Evolutionary conservation across 2,888 invertebrate genomes (phyloP), one percentile per base, ranked within the genome.

Genomic region (Pseudococcus jackbeardsleyi): DNA sequence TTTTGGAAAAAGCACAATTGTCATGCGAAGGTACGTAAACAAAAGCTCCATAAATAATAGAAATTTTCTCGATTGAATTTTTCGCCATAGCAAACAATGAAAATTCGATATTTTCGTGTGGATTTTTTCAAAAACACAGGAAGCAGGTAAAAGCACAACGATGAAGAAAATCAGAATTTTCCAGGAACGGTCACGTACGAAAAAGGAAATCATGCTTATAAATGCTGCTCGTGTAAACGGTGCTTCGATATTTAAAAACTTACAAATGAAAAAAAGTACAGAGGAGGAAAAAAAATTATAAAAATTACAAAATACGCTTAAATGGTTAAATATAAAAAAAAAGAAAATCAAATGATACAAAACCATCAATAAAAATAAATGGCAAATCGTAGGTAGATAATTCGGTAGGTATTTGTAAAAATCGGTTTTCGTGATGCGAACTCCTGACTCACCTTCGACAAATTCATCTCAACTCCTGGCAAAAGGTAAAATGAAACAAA

Each of bases 311-410:
- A 72, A 72, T 72, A 72, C 68, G 68, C 68, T 72, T 72, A 72
- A 72, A 72, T 15, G 68, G 68, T 72, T 26, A 72, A 59, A 59
- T 19, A 59, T 59, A 19, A 19, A 17, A 22, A 19, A 19, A 17
- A 22, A 72, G 9, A 72, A 72, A 26, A 0, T 72, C 68, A 72
- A 72, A 72, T 72, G 12, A 72, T 72, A 72, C 33, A 72, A 72
- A 72, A 72, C 26, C 68, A n/a, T 72, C n/a, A 72, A 72, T 72
- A 72, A 72, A 72, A 72, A 72, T 72, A 72, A 33, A 72, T 72
- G 68, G 68, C 68, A 72, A 72, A 26, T 72, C 19, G 5, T 19
- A 19, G 59, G 68, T 72, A 72, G 26, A 33, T 33, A 33, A 72
- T 72, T 72, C 68, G 68, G 68, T 72, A 72, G 68, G 68, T 72